phyloP scores from a whole-genome alignment of 2,113 vertebrate species.

The Micronisus gabar region DNA sequence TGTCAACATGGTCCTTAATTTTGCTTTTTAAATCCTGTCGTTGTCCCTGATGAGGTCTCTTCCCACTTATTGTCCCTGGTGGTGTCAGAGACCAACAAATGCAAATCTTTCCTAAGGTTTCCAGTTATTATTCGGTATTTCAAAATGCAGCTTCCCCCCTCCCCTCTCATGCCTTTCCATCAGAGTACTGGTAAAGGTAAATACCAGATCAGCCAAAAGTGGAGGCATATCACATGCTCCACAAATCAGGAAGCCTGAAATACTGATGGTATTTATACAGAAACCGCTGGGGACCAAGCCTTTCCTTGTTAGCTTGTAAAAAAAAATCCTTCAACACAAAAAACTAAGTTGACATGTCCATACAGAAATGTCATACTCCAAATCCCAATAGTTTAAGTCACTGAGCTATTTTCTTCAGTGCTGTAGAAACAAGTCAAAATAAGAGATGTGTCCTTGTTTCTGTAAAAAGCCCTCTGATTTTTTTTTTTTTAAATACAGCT shows the following conservation, averaged over 20 bases:
- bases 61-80: neutral
- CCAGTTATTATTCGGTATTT: neutral
- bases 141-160: neutral
- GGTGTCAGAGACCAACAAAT: neutral
- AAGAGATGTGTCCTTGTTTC: neutral
- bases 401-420: neutral
- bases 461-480: neutral
- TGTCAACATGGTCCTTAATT: neutral
- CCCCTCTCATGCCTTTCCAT: neutral
- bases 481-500: neutral
- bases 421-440: neutral
- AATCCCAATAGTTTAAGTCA: neutral
- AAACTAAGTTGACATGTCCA: neutral
- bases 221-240: neutral
- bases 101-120: neutral
- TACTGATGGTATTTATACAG: neutral
- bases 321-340: neutral
- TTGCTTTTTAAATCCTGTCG: neutral
- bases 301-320: neutral
- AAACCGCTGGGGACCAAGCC: neutral
- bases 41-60: neutral
- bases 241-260: neutral
- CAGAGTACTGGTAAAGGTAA: neutral
- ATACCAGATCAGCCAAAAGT: neutral
- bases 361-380: neutral